Base-by-base conservation (phyloP, 2,797 vertebrate genomes). In the Anomalospiza imberbis region DNA sequence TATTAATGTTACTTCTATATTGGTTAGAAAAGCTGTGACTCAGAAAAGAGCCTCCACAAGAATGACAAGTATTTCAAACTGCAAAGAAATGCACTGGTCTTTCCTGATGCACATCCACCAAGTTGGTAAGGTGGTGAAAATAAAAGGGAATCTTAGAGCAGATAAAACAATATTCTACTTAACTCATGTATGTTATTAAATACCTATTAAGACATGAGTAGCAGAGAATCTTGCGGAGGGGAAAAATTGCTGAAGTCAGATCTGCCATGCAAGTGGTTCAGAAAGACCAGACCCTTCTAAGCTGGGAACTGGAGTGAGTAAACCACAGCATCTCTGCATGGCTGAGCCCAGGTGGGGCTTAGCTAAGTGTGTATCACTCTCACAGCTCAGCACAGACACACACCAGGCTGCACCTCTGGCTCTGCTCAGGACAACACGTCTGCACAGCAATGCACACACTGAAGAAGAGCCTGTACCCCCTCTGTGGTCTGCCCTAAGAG, bases 21-120 rank as follows among this genome's bases (percentile, higher is more conserved):
- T 71, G 42, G 62, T 87, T 87, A 87, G 63, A 83, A 92, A 88
- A 87, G 63, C 36, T 13, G 9, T 95, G 92, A 96, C 47, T 95
- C 91, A 94, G 76, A 90, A 88, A 48, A 32, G 50, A 94, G 62
- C 76, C 36, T 88, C 50, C 63, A 83, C 68, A 92, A 57, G 91
- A 90, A 95, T 74, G 74, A 65, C 22, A 92, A 72, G 70, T 61
- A 77, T 85, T 85, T 91, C 42, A 93, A 61, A 89, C 31, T 40
- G 87, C 72, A 80, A 83, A 62, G 65, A 87, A 92, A 77, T 1
- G 6, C 45, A 17, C 28, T 25, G 53, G 71, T 82, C 67, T 84
- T 85, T 90, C 70, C 63, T 73, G 60, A 34, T 61, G 67, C 38
- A 61, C 26, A 73, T 73, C 66, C 31, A 73, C 32, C 55, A 76